Conservation (phyloP, 2,888 invertebrate species). For the Xanthia icteritia region DNA sequence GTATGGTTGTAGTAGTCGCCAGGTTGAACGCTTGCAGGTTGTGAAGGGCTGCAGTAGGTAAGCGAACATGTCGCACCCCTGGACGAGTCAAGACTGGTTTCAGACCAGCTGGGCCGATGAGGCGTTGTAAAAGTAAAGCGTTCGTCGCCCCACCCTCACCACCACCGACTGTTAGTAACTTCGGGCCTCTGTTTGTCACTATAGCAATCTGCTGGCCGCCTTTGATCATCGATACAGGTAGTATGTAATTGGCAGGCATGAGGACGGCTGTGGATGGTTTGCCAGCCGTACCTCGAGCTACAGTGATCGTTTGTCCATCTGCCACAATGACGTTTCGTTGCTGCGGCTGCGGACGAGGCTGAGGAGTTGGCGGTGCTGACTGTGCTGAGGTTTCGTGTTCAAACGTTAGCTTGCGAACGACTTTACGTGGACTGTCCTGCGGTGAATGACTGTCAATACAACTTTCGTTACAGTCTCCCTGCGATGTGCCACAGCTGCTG, state of each 20-base stretch:
- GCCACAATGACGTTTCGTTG: constrained; percentile 91
- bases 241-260: constrained; percentile 93
- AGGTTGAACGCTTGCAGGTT: constrained; percentile 86
- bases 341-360: constrained; percentile 81
- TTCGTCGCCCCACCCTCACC: constrained; percentile 90
- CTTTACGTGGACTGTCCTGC: constrained; percentile 89
- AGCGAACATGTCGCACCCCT: constrained; percentile 89
- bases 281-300: constrained; percentile 91
- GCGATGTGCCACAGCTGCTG: constrained; percentile 93
- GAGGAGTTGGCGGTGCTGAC: constrained; percentile 76
- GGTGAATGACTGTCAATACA: constrained; percentile 90
- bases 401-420: constrained; percentile 85
- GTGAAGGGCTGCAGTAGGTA: constrained; percentile 86
- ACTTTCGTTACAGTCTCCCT: constrained; percentile 87
- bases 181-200: constrained; percentile 92
- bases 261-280: constrained; percentile 92
- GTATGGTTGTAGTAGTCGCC: constrained; percentile 76
- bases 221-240: constrained; percentile 93
- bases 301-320: constrained; percentile 92
- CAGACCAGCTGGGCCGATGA: constrained; percentile 91
- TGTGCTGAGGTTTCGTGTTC: constrained; percentile 83
- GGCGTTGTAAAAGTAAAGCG: constrained; percentile 92
- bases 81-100: constrained; percentile 89
- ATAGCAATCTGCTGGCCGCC: constrained; percentile 93
- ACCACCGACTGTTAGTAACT: constrained; percentile 85